Evolutionary conservation across 1,140 invertebrate genomes (phyloP).

Genomic region (Anoplolepis gracilipes): DNA sequence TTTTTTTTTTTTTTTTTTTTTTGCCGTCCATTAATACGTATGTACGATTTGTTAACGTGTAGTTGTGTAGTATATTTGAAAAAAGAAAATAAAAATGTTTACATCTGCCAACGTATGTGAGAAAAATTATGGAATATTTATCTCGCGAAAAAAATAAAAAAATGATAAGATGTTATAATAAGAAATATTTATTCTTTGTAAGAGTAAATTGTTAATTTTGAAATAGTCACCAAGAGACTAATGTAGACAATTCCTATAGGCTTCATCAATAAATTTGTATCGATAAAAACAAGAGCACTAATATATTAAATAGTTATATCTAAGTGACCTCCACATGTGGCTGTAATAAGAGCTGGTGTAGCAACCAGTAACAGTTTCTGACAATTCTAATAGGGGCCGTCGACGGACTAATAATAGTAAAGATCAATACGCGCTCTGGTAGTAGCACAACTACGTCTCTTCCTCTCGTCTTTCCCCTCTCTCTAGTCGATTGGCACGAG

Average conservation of each 20-base stretch:
- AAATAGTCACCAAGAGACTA: background rate
- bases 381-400: slow-evolving; percentile 77
- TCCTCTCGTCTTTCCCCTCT: slow-evolving; percentile 26
- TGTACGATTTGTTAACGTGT: background rate
- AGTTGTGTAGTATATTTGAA: background rate
- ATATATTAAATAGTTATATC: slow-evolving; percentile 44
- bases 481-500: slow-evolving; percentile 37
- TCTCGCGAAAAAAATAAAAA: background rate
- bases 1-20: background rate
- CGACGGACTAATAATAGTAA: slow-evolving; percentile 80
- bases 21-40: background rate
- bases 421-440: slow-evolving; percentile 77
- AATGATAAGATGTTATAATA: background rate
- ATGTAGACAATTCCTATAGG: too few relatives aligned
- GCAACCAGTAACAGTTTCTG: slow-evolving; percentile 61
- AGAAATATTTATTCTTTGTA: background rate
- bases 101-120: too few relatives aligned
- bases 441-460: slow-evolving; percentile 62
- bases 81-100: background rate
- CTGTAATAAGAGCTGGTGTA: slow-evolving; percentile 32
- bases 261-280: slow-evolving; percentile 7
- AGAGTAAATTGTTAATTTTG: background rate
- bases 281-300: background rate
- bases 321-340: slow-evolving; percentile 29
- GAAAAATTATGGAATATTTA: background rate